Evolutionary conservation across 2,113 vertebrate genomes (phyloP), one percentile per base, ranked within the genome.

Genomic region (Ophthalmolycus amberensis): DNA sequence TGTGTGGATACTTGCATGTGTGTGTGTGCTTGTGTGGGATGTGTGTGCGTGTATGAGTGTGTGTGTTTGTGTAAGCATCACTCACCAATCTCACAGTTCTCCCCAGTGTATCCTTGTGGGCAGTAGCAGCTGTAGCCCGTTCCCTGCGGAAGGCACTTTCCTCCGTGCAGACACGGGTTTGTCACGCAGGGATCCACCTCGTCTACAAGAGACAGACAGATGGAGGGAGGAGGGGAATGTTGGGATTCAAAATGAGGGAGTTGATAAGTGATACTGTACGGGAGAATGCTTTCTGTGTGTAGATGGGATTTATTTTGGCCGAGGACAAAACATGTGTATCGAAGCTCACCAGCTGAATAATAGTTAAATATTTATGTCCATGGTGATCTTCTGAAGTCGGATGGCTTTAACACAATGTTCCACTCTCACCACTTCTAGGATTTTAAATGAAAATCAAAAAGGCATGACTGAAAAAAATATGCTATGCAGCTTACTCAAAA

Each of bases 31-130:
- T 65, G 52, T 73, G 46, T 42, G 37, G n/a, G 22, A 56, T 25
- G 52, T 64, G 63, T 71, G 63, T 71, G 71, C 46, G 62, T 70
- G 52, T 63, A 64, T 79, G 42, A 25, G 34, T 25, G 70, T 65
- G 34, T 79, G 65, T 10, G 62, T 38, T 63, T 77, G 70, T 52
- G 34, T 40, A 34, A 67, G 62, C 63, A 32, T 84, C 65, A 89
- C 97, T 95, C 93, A 98, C 98, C 98, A 3, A 99, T 98, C 94
- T 99, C 97, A 37, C 98, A 99, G 95, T 97, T 99, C 91, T 98
- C 97, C 48, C 98, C 98, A 0, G 95, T 90, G 85, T 96, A 99
- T 11, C 97, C 98, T 79, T 95, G 95, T 60, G 93, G 95, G 71
- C 98, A 99, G 93, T 94, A 95, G 91, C 98, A 99, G 94, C 96